These are phyloP conservation scores for Tringa solitaria DNA, from an alignment of 2,113 vertebrate genomes.

Conservation along the genomic window DNA sequence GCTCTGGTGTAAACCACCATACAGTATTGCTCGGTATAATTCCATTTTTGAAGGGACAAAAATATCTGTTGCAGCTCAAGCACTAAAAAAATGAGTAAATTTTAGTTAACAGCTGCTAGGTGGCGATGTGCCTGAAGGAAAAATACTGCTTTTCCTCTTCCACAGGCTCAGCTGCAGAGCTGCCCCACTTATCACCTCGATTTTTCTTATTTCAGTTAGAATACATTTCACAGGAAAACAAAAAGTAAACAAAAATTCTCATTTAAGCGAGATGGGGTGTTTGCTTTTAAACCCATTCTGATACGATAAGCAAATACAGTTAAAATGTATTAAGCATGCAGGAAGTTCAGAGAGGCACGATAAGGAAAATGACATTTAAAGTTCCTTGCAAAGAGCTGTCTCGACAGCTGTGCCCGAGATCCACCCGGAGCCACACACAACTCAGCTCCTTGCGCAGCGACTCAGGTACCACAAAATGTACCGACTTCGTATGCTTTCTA, in stretches of 20 bases:
- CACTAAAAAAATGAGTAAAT: neutral
- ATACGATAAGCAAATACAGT: neutral
- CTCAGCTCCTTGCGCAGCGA: neutral
- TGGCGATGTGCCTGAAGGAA: conserved; percentile 35
- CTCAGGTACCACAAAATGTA: neutral
- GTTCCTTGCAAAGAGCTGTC: neutral
- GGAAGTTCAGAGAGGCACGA: neutral
- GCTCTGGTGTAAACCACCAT: neutral
- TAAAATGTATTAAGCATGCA: neutral
- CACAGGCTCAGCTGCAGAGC: neutral
- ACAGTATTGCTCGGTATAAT: neutral
- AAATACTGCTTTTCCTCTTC: neutral
- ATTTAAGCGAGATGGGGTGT: neutral
- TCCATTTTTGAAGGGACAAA: neutral
- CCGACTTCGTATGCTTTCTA: neutral
- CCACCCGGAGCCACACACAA: neutral
- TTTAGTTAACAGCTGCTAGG: neutral
- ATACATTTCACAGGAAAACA: neutral
- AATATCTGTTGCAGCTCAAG: neutral
- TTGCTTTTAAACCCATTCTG: neutral
- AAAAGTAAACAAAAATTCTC: neutral
- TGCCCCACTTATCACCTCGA: accelerated
- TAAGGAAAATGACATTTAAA: neutral
- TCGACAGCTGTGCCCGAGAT: neutral
- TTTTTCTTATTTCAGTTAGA: neutral